Evolutionary conservation across 2,113 vertebrate species (phyloP).

Genomic region (Oncorhynchus keta): DNA sequence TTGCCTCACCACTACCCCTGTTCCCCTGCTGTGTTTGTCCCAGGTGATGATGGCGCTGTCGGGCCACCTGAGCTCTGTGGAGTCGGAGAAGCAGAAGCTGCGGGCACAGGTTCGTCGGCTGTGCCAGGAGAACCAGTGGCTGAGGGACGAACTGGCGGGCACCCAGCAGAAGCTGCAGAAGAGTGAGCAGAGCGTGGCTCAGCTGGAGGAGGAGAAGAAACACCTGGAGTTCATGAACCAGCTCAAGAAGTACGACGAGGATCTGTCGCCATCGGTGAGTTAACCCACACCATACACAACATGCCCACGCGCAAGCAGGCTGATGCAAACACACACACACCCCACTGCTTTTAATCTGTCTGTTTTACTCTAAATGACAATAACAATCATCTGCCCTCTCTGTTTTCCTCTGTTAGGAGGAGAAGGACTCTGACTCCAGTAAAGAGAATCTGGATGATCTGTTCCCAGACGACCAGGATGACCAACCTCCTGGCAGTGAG

Average conservation of each 20-base stretch:
- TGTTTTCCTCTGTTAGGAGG: slow-evolving; percentile 76
- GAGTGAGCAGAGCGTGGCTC: slow-evolving; percentile 88
- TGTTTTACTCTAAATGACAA: background rate
- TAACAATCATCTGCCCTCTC: background rate
- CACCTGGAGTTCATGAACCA: slow-evolving; percentile 93
- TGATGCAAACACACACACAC: background rate
- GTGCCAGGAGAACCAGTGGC: slow-evolving; percentile 98
- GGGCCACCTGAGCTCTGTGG: slow-evolving; percentile 92
- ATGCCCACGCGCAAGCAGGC: background rate
- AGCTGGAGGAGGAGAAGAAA: slow-evolving; percentile 92
- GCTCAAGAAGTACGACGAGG: slow-evolving; percentile 86
- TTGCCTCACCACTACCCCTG: background rate
- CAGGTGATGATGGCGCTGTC: slow-evolving; percentile 99
- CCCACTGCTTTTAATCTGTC: background rate
- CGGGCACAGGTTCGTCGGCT: slow-evolving; percentile 92
- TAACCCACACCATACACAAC: background rate
- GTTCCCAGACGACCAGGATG: slow-evolving; percentile 96
- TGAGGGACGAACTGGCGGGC: slow-evolving; percentile 86
- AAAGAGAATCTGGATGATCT: slow-evolving; percentile 96
- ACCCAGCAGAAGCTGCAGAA: slow-evolving; percentile 89
- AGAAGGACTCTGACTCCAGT: slow-evolving; percentile 89
- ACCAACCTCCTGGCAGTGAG: slow-evolving; percentile 94
- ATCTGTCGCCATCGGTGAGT: slow-evolving; percentile 93
- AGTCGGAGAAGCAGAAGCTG: slow-evolving; percentile 97
- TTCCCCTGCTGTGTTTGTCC: background rate